A percentile compares a stretch with the other conserved stretches of the same genome.
Conservation (phyloP, 2,113 vertebrate genomes). For the Chamaetylas fuelleborni region DNA sequence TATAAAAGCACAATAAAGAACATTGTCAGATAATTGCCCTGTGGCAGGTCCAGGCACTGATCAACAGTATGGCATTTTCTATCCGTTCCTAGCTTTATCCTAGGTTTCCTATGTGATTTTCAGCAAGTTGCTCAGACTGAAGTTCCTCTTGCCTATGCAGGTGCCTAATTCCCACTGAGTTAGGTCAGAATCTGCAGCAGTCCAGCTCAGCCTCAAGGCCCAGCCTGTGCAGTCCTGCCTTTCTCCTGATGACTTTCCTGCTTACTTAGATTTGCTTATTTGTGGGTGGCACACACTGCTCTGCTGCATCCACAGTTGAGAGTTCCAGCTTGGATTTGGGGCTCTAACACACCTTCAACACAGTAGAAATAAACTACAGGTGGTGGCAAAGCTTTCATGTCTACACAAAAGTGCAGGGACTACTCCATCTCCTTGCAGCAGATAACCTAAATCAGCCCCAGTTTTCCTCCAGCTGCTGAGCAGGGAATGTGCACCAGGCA, state of each 20-base stretch:
- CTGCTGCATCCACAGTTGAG: not conserved
- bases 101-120: not conserved
- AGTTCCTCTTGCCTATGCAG: not conserved
- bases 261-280: not conserved
- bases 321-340: not conserved
- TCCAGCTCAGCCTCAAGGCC: not conserved
- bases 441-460: not conserved
- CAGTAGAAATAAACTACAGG: not conserved
- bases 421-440: not conserved
- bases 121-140: not conserved
- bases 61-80: not conserved
- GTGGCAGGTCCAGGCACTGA: not conserved
- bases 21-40: not conserved
- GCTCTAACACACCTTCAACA: not conserved
- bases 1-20: not conserved
- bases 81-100: not conserved
- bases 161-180: not conserved
- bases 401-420: not conserved
- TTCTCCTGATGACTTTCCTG: not conserved
- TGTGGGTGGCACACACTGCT: not conserved
- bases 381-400: not conserved
- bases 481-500: not conserved
- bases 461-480: not conserved
- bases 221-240: not conserved
- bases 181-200: not conserved